Conservation (phyloP, 2,888 invertebrate genomes). For the Mythimna lalbum region DNA sequence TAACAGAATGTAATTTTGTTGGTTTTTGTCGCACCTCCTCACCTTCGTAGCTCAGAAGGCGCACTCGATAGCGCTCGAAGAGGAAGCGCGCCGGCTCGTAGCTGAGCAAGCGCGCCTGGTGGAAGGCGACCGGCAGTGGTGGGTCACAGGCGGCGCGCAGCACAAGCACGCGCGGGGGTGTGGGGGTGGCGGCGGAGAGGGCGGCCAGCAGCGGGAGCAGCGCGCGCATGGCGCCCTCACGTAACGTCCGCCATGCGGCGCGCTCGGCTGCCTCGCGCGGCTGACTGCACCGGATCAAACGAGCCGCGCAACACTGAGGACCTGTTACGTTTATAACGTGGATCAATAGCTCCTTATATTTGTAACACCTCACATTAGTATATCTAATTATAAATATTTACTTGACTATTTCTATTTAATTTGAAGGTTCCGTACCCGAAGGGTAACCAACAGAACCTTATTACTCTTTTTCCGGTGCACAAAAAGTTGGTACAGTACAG, state of each 20-base stretch:
- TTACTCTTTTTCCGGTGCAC: too few relatives aligned
- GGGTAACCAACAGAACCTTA: background rate
- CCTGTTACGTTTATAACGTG: slow-evolving; percentile 47
- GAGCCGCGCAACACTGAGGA: slow-evolving; percentile 39
- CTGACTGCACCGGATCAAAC: slow-evolving; percentile 76
- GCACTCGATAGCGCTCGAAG: slow-evolving; percentile 33
- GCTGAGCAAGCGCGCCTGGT: slow-evolving; percentile 51
- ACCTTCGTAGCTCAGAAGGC: slow-evolving; percentile 71
- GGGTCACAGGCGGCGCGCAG: slow-evolving; percentile 75
- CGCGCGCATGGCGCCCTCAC: slow-evolving; percentile 79
- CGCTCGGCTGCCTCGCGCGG: slow-evolving; percentile 66
- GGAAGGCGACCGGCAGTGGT: slow-evolving; percentile 63
- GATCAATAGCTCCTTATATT: slow-evolving; percentile 38
- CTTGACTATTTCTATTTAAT: slow-evolving; percentile 1
- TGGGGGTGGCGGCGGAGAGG: slow-evolving; percentile 61
- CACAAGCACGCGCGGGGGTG: slow-evolving; percentile 67
- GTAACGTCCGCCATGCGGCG: slow-evolving; percentile 66
- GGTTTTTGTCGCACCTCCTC: slow-evolving; percentile 30
- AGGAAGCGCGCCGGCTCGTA: slow-evolving; percentile 53
- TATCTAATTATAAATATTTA: background rate
- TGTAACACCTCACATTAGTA: background rate
- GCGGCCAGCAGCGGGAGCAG: slow-evolving; percentile 68
- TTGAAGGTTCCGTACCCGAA: background rate
- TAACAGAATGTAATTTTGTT: background rate
- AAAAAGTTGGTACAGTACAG: too few relatives aligned